Evolutionary conservation across 2,113 vertebrate genomes (phyloP).

Genomic region (Phalacrocorax carbo): DNA sequence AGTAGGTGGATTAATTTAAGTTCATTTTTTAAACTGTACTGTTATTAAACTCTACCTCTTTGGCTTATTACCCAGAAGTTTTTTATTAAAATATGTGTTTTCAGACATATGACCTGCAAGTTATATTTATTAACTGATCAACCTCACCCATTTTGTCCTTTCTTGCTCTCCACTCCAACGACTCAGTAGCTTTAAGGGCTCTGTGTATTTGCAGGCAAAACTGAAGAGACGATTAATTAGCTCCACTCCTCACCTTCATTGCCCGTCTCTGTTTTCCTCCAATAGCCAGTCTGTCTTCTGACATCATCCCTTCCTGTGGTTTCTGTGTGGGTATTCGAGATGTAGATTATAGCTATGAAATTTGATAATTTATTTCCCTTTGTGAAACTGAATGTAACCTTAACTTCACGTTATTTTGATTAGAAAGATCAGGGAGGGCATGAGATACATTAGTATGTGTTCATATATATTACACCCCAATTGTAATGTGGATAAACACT

Average conservation of each 20-base stretch:
- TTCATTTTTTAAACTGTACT: neutral
- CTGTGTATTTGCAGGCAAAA: slow-evolving; percentile 32
- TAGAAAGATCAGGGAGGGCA: neutral
- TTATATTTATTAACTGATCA: neutral
- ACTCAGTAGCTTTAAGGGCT: neutral
- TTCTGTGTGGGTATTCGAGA: neutral
- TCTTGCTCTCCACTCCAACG: neutral
- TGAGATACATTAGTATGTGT: neutral
- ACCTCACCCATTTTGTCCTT: neutral
- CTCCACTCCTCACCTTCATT: neutral
- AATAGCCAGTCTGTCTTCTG: slow-evolving; percentile 13
- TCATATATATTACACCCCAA: neutral
- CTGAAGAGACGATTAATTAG: slow-evolving; percentile 1
- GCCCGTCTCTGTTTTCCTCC: slow-evolving; percentile 6
- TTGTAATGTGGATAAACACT: neutral
- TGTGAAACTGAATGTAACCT: neutral
- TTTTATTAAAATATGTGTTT: neutral
- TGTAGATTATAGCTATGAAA: neutral
- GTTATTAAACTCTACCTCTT: neutral
- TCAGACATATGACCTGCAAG: neutral
- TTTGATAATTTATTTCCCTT: neutral
- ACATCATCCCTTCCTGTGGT: neutral
- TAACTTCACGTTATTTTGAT: neutral
- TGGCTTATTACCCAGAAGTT: neutral
- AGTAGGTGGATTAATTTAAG: neutral